These are phyloP conservation scores for Acromyrmex charruanus DNA, from an alignment of 1,140 invertebrate genomes.

Conservation along the genomic window DNA sequence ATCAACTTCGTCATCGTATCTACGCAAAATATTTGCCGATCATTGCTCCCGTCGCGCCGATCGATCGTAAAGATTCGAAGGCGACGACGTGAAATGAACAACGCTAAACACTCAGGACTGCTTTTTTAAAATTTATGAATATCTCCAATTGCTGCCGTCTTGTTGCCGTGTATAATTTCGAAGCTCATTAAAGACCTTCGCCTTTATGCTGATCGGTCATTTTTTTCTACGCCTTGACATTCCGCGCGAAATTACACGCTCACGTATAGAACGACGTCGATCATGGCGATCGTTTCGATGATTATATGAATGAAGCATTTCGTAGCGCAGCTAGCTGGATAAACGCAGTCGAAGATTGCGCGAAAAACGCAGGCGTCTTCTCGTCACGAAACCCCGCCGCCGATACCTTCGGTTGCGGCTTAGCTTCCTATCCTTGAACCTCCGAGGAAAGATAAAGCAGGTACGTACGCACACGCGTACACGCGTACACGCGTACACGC, in stretches of 20 bases:
- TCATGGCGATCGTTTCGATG: conserved; percentile 33
- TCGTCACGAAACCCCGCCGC: conserved; percentile 50
- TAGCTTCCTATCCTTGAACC: conserved; percentile 66
- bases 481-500: neutral
- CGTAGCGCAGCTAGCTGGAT: conserved; percentile 22
- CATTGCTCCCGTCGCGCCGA: neutral
- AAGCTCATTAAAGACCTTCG: conserved; percentile 25
- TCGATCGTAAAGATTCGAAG: neutral
- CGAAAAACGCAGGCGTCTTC: conserved; percentile 48
- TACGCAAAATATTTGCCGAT: conserved; percentile 22
- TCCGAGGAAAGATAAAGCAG: conserved; percentile 41
- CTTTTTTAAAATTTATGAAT: neutral
- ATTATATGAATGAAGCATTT: conserved; percentile 37
- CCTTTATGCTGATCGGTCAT: neutral
- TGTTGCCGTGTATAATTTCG: conserved; percentile 33
- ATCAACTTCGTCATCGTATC: neutral
- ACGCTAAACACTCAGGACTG: conserved; percentile 23
- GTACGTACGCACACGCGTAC: conserved; percentile 1
- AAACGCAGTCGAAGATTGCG: conserved; percentile 26
- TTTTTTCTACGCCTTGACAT: conserved; percentile 34
- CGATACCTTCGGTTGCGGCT: conserved; percentile 9
- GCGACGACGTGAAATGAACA: neutral
- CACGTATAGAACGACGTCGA: neutral
- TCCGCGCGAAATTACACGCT: conserved; percentile 49
- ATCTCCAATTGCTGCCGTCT: neutral